Conservation (phyloP, 1,140 invertebrate genomes). For the Dinothrombium tinctorium region DNA sequence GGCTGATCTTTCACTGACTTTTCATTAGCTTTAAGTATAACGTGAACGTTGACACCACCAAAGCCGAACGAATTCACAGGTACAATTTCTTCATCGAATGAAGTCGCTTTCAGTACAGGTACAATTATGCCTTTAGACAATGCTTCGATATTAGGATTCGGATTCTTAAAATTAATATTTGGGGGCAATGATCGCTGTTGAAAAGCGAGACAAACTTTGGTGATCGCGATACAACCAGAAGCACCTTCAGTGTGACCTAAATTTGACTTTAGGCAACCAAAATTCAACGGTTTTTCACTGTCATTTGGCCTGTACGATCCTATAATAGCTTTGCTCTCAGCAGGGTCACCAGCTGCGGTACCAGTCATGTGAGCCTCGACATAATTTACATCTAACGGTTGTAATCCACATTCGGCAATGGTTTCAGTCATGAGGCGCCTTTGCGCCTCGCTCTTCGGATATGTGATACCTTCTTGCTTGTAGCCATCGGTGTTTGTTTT, state of each 20-base stretch:
- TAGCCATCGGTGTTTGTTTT: slow-evolving; percentile 67
- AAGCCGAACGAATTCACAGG: slow-evolving; percentile 32
- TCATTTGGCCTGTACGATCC: slow-evolving; percentile 48
- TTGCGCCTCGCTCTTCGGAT: slow-evolving; percentile 15
- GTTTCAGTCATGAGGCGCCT: slow-evolving; percentile 19
- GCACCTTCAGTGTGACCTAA: slow-evolving; percentile 92
- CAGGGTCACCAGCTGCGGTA: slow-evolving; percentile 67
- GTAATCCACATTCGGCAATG: slow-evolving; percentile 19
- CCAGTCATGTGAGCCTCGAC: slow-evolving; percentile 27
- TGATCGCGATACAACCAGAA: slow-evolving; percentile 34
- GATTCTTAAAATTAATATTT: slow-evolving; percentile 28
- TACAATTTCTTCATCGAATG: slow-evolving; percentile 54
- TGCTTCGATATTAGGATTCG: slow-evolving; percentile 29
- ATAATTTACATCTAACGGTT: slow-evolving; percentile 21
- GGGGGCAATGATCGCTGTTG: slow-evolving; percentile 25
- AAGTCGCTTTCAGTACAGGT: slow-evolving; percentile 23
- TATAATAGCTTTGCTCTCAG: slow-evolving; percentile 79
- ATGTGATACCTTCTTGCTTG: slow-evolving; percentile 27
- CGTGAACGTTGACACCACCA: slow-evolving; percentile 13
- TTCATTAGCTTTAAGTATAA: slow-evolving; percentile 43
- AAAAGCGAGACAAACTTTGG: slow-evolving; percentile 27
- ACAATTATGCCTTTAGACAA: slow-evolving; percentile 49
- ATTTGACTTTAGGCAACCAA: slow-evolving; percentile 91
- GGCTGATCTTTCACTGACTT: slow-evolving; percentile 1
- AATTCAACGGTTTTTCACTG: slow-evolving; percentile 39